Evolutionary conservation across 2,113 vertebrate species (phyloP).

Genomic region (Oryzias javanicus): DNA sequence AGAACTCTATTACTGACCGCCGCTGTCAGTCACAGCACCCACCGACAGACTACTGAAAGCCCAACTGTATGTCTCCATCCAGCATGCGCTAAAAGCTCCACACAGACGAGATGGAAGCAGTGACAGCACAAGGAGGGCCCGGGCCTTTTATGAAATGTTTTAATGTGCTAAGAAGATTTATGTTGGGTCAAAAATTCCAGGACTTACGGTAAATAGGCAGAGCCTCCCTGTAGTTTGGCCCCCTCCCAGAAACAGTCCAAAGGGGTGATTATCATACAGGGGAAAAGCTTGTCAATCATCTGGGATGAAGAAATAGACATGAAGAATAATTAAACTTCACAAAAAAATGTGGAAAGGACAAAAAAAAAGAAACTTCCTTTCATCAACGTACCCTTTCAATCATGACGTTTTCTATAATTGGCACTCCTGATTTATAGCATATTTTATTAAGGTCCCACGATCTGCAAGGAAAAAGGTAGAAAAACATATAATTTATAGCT

Average conservation of each 20-base stretch:
- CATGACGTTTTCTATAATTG: slow-evolving; percentile 98
- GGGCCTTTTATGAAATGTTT: slow-evolving; percentile 24
- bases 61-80: slow-evolving; percentile 70
- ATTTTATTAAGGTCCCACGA: slow-evolving; percentile 99
- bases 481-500: background rate
- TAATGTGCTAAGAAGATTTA: slow-evolving; percentile 12
- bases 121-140: slow-evolving; percentile 25
- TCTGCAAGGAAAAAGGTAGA: slow-evolving; percentile 66
- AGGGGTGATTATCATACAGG: slow-evolving; percentile 96
- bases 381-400: slow-evolving; percentile 89
- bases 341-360: background rate
- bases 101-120: slow-evolving; percentile 41
- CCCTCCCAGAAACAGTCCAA: slow-evolving; percentile 99
- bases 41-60: slow-evolving; percentile 61
- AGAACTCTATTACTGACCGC: slow-evolving; percentile 73
- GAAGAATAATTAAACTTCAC: slow-evolving; percentile 19
- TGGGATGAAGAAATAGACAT: slow-evolving; percentile 57
- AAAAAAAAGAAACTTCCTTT: background rate
- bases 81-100: slow-evolving; percentile 43
- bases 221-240: slow-evolving; percentile 95
- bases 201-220: slow-evolving; percentile 97
- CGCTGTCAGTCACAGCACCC: slow-evolving; percentile 65
- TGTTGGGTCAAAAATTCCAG: slow-evolving; percentile 37
- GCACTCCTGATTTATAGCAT: slow-evolving; percentile 98
- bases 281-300: slow-evolving; percentile 99